These are phyloP conservation scores for Dinomys branickii DNA, from an alignment of 2,113 vertebrate genomes.

Conservation along the genomic window DNA sequence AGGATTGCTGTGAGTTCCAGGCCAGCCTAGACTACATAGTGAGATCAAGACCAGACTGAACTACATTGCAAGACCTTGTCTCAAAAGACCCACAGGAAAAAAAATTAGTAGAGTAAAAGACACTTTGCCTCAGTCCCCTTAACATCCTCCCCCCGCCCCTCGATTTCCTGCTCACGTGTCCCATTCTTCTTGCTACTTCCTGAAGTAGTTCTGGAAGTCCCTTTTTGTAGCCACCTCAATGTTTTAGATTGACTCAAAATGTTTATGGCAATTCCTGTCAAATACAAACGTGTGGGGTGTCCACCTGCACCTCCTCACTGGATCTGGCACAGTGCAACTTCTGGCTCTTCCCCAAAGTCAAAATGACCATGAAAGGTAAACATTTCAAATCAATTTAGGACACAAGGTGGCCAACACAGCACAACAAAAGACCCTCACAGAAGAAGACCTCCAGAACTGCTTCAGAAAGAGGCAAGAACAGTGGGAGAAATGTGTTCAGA, in stretches of 20 bases:
- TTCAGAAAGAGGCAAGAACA: not conserved
- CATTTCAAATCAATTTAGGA: not conserved
- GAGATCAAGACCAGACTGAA: not conserved
- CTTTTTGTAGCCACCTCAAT: not conserved
- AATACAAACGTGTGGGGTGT: not conserved
- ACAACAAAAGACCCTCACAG: not conserved
- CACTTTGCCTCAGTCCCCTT: not conserved
- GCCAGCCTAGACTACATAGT: no score
- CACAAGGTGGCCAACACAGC: not conserved
- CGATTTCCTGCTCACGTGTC: not conserved
- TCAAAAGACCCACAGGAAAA: not conserved
- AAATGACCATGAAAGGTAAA: not conserved
- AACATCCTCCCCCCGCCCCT: not conserved
- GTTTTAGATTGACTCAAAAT: not conserved
- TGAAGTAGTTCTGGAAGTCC: not conserved
- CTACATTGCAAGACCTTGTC: not conserved
- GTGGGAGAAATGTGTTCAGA: not conserved
- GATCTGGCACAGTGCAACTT: not conserved
- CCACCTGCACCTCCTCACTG: not conserved
- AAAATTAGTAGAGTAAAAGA: no score
- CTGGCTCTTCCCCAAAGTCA: not conserved
- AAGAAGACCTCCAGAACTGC: not conserved
- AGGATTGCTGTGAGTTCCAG: not conserved
- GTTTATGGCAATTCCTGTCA: not conserved
- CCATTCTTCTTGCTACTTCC: not conserved